Evolutionary conservation across 2,888 invertebrate genomes (phyloP).

Genomic region (Plemyria rubiginata): DNA sequence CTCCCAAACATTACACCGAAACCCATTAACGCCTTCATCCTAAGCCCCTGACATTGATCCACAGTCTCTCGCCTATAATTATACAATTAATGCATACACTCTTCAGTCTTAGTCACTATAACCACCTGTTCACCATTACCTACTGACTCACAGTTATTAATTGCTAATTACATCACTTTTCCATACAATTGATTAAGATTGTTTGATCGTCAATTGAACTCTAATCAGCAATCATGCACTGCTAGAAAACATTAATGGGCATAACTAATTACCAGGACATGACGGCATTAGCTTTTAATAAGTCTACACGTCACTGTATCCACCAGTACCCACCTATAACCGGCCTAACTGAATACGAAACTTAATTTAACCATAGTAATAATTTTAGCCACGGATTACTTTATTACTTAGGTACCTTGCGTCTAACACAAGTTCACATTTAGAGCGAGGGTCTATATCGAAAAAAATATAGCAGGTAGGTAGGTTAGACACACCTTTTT

Average conservation of each 20-base stretch:
- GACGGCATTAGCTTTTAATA: conserved; percentile 14
- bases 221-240: conserved; percentile 18
- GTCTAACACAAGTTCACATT: no score
- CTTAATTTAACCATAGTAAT: background rate
- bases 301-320: background rate
- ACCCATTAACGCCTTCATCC: conserved; percentile 13
- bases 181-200: conserved; percentile 39
- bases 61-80: conserved; percentile 12
- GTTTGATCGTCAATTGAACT: conserved; percentile 30
- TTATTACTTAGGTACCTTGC: no score
- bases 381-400: no score
- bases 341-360: background rate
- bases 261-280: conserved; percentile 9
- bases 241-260: conserved; percentile 22
- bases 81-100: conserved; percentile 15
- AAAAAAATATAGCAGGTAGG: no score
- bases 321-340: background rate
- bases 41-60: conserved; percentile 26
- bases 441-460: no score
- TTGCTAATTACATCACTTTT: conserved; percentile 41
- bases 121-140: conserved; percentile 40
- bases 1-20: conserved; percentile 11
- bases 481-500: no score
- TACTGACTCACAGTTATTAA: conserved; percentile 38
- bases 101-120: conserved; percentile 39